Percentiles rank a stretch among this genome's conserved stretches.
These are phyloP conservation scores for Acanthosoma haemorrhoidale DNA, from an alignment of 2,888 invertebrate species.

Conservation along the genomic window DNA sequence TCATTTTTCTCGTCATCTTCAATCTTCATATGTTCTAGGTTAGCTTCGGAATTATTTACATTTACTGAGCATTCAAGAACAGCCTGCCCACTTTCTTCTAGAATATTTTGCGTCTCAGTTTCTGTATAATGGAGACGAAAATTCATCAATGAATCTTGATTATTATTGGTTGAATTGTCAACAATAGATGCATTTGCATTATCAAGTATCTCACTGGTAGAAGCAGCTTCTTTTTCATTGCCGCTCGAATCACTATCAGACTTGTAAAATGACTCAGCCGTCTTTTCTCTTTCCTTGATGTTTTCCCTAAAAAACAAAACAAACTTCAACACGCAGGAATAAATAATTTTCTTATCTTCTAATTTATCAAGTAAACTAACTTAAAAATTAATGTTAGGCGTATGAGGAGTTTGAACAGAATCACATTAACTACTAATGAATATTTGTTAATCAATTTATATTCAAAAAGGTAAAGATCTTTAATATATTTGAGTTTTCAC, in stretches of 20 bases:
- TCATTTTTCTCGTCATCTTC: not conserved
- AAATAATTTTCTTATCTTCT: too few species aligned
- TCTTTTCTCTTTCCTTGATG: conserved; percentile 49
- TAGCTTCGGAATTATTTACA: not conserved
- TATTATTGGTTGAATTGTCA: not conserved
- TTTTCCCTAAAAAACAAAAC: conserved; percentile 37
- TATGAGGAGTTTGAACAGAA: too few species aligned
- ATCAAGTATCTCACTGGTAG: not conserved
- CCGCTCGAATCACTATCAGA: conserved; percentile 42
- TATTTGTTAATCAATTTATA: too few species aligned
- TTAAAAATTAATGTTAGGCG: not conserved
- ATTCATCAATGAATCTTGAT: not conserved
- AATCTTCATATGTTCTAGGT: not conserved
- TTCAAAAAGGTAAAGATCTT: too few species aligned
- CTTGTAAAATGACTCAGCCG: conserved; percentile 45
- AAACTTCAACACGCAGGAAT: not conserved
- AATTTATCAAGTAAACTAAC: too few species aligned
- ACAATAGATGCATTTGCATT: not conserved
- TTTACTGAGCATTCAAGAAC: not conserved
- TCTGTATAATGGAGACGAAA: not conserved
- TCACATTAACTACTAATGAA: too few species aligned
- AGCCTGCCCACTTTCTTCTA: not conserved
- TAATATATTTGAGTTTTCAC: too few species aligned
- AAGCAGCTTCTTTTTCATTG: conserved; percentile 12
- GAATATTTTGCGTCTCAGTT: not conserved